These are phyloP conservation scores for Lasius platythorax DNA, from an alignment of 2,888 invertebrate species.

Conservation along the genomic window DNA sequence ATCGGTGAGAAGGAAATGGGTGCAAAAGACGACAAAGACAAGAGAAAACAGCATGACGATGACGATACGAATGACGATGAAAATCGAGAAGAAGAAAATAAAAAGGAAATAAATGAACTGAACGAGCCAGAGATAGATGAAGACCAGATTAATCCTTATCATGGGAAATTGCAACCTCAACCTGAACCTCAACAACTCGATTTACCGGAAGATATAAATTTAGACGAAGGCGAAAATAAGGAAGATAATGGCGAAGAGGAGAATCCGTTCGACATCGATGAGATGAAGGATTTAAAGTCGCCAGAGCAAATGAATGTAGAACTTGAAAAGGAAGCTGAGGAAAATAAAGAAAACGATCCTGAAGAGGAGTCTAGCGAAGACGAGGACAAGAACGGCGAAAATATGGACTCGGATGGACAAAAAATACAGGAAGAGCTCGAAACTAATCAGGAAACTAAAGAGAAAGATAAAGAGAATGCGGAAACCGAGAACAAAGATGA, in stretches of 20 bases:
- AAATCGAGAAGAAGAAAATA: conserved; percentile 86
- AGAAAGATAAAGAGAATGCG: conserved; percentile 79
- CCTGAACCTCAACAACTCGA: conserved; percentile 95
- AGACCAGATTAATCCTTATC: conserved; percentile 94
- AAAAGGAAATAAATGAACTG: conserved; percentile 93
- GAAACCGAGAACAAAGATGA: conserved; percentile 73
- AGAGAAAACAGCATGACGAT: conserved; percentile 86
- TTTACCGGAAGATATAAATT: conserved; percentile 94
- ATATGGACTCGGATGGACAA: conserved; percentile 80
- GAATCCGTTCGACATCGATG: conserved; percentile 95
- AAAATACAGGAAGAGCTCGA: conserved; percentile 75
- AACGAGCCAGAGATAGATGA: conserved; percentile 93
- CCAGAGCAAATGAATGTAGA: conserved; percentile 82
- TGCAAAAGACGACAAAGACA: conserved; percentile 86
- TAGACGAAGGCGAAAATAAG: conserved; percentile 89
- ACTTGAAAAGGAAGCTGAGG: conserved; percentile 82
- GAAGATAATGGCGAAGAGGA: conserved; percentile 88
- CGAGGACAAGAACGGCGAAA: conserved; percentile 84
- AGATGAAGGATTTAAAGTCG: conserved; percentile 88
- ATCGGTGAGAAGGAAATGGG: conserved; percentile 87
- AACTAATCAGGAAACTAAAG: conserved; percentile 73
- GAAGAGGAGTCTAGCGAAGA: conserved; percentile 87
- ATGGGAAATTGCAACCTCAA: conserved; percentile 92
- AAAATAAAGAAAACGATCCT: conserved; percentile 83
- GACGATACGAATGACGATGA: conserved; percentile 52